Percentiles rank a stretch among this genome's conserved stretches.
Conservation (phyloP, 2,888 invertebrate genomes). For the Spicauda simplicius region DNA sequence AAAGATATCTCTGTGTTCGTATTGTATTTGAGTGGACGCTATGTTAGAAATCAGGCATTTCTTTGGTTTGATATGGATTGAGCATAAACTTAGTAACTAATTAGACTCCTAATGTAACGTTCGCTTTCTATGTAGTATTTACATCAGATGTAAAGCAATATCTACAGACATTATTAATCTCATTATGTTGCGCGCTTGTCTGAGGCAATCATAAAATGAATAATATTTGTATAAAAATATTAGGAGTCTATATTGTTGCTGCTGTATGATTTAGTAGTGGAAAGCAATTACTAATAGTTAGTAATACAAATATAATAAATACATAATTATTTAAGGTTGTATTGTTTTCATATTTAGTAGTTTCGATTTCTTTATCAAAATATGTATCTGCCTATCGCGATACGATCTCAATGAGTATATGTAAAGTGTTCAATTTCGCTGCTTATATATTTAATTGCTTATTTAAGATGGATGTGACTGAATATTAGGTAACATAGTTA, state of each 20-base stretch:
- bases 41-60: background rate
- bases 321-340: background rate
- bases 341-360: slow-evolving; percentile 10
- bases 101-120: background rate
- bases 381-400: background rate
- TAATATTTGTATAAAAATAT: background rate
- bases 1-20: slow-evolving; percentile 6
- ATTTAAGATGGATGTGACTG: slow-evolving; percentile 80
- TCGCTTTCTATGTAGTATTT: background rate
- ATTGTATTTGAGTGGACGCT: background rate
- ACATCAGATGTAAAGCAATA: no score
- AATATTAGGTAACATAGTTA: slow-evolving; percentile 68
- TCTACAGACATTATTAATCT: background rate
- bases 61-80: background rate
- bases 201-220: no score
- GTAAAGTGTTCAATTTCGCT: slow-evolving; percentile 66
- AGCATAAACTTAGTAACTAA: background rate
- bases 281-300: background rate
- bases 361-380: background rate
- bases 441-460: slow-evolving; percentile 60
- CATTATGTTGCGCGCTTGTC: background rate
- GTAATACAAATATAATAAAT: slow-evolving; percentile 4
- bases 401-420: slow-evolving; percentile 22
- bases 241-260: background rate
- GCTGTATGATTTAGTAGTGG: background rate